These are phyloP conservation scores for Microcebus lehilahytsara DNA, from an alignment of 2,113 vertebrate genomes.

Conservation along the genomic window DNA sequence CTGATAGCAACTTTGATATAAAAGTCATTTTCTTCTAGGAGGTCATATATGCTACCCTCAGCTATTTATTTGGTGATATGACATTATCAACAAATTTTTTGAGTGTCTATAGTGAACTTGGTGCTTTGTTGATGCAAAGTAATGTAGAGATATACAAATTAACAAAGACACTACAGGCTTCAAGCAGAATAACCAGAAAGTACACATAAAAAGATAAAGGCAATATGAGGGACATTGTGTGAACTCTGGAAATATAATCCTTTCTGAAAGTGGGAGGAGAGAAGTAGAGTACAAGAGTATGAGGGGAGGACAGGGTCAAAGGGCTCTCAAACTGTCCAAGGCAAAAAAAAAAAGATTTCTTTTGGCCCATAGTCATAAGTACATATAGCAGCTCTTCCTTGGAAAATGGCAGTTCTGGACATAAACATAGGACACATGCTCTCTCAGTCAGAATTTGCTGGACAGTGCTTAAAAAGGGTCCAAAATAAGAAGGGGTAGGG, in stretches of 20 bases:
- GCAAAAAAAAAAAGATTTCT: not conserved
- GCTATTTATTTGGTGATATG: not conserved
- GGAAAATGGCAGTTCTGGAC: not conserved
- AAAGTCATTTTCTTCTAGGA: not conserved
- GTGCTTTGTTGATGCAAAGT: not conserved
- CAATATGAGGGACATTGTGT: not conserved
- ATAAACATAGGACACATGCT: not conserved
- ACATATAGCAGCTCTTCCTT: not conserved
- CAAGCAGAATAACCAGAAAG: not conserved
- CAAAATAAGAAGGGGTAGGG: not conserved
- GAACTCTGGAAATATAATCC: not conserved
- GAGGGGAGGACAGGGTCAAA: not conserved
- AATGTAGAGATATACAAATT: not conserved
- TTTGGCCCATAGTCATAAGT: not conserved
- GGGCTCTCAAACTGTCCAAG: not conserved
- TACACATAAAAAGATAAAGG: not conserved
- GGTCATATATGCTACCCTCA: not conserved
- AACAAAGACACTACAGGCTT: not conserved
- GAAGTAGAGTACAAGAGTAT: not conserved
- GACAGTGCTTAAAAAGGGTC: not conserved
- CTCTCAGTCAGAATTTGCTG: not conserved
- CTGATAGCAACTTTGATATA: conserved; percentile 11
- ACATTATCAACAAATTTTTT: not conserved
- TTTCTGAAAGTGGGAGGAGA: not conserved
- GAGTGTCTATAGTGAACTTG: not conserved